Evolutionary conservation across 2,113 vertebrate genomes (phyloP).

Genomic region (Mus pahari): DNA sequence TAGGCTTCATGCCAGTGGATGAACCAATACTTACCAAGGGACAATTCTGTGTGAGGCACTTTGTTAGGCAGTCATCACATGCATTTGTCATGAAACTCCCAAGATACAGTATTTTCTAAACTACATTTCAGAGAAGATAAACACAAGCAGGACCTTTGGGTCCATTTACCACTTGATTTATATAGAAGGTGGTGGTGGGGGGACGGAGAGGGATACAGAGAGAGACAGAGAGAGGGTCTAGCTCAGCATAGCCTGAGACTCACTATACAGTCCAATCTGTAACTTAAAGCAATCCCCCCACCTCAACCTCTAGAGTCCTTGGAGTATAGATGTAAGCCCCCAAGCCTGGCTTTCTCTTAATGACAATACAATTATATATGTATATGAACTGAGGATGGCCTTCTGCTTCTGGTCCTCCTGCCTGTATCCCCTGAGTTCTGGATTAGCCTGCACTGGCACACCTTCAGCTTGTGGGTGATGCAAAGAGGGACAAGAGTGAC

Average conservation of each 20-base stretch:
- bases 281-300: background rate
- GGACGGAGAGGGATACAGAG: background rate
- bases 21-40: background rate
- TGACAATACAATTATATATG: background rate
- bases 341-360: background rate
- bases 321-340: background rate
- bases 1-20: background rate
- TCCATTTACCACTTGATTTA: conserved; percentile 13
- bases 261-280: background rate
- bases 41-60: background rate
- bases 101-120: background rate
- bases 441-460: background rate
- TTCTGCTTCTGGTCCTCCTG: background rate
- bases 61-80: background rate
- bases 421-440: background rate
- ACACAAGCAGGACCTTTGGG: background rate
- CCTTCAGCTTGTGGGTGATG: background rate
- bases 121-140: conserved; percentile 5
- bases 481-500: background rate
- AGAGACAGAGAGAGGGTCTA: background rate
- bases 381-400: background rate
- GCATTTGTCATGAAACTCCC: background rate
- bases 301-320: background rate
- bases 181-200: background rate
- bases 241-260: background rate